Evolutionary conservation across 1,140 invertebrate genomes (phyloP).

Genomic region (Hyposmocoma kahamanoa): DNA sequence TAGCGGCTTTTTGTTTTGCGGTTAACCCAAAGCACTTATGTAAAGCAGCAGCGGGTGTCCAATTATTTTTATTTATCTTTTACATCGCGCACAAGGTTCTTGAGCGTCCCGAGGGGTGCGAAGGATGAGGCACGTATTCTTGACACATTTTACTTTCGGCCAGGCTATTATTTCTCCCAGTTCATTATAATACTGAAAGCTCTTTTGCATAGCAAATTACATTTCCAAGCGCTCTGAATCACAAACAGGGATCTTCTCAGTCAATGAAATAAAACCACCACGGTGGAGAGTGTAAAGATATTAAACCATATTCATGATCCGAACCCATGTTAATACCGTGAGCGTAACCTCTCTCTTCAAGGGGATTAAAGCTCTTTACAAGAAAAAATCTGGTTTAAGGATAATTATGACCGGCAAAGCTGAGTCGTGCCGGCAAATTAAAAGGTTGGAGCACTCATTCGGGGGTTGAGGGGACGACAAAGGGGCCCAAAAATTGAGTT

Average conservation of each 20-base stretch:
- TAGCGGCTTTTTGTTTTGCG: too few species aligned
- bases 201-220: constrained; percentile 4
- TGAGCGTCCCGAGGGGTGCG: not conserved
- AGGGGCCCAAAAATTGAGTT: constrained; percentile 45
- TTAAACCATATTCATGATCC: constrained; percentile 14
- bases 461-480: constrained; percentile 17
- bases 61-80: too few species aligned
- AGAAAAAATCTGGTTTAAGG: constrained; percentile 27
- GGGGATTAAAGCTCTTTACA: constrained; percentile 13
- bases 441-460: constrained; percentile 20
- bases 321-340: constrained; percentile 14
- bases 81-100: too few species aligned
- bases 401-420: constrained; percentile 37
- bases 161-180: not conserved
- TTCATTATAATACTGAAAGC: constrained; percentile 1
- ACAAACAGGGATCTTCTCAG: constrained; percentile 2
- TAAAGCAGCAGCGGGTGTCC: too few species aligned
- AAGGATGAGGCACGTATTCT: not conserved
- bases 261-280: not conserved
- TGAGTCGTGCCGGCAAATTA: constrained; percentile 32
- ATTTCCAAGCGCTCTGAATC: not conserved
- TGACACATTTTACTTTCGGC: constrained; percentile 2
- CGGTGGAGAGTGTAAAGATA: too few species aligned
- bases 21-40: too few species aligned
- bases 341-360: constrained; percentile 5